These are phyloP conservation scores for Otolemur garnettii DNA, from an alignment of 2,113 vertebrate genomes.

Conservation along the genomic window DNA sequence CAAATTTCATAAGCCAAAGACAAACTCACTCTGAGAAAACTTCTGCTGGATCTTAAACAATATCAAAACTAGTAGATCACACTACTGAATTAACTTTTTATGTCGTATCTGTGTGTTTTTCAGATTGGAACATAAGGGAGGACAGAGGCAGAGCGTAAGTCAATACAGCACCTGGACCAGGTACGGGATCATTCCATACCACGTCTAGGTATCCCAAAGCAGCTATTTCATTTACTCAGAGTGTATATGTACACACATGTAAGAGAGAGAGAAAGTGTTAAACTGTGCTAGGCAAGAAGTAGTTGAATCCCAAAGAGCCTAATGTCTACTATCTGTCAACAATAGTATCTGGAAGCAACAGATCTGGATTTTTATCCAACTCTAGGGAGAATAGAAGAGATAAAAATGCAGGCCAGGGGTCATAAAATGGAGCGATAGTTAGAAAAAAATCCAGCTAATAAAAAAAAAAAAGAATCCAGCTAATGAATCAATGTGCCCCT, in stretches of 20 bases:
- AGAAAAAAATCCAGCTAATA: too few species aligned
- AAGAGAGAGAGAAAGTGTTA: not conserved
- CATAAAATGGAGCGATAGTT: not conserved
- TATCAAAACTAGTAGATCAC: not conserved
- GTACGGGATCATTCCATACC: not conserved
- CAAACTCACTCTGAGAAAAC: not conserved
- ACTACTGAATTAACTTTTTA: not conserved
- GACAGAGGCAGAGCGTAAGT: not conserved
- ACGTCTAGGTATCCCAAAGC: not conserved
- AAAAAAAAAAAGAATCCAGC: not conserved
- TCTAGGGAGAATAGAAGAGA: not conserved
- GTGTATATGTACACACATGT: not conserved
- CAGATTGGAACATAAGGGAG: not conserved
- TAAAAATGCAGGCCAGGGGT: not conserved
- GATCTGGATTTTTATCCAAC: not conserved
- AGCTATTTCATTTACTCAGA: not conserved
- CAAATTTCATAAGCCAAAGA: constrained; percentile 5
- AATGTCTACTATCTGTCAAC: not conserved
- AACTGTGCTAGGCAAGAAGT: not conserved
- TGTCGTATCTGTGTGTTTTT: constrained; percentile 14
- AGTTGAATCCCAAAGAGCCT: not conserved
- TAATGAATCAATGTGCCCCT: not conserved
- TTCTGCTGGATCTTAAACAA: not conserved
- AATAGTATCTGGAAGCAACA: not conserved
- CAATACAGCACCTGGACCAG: not conserved